These are phyloP conservation scores for Vandiemenella viatica DNA, from an alignment of 2,888 invertebrate species.

Conservation along the genomic window DNA sequence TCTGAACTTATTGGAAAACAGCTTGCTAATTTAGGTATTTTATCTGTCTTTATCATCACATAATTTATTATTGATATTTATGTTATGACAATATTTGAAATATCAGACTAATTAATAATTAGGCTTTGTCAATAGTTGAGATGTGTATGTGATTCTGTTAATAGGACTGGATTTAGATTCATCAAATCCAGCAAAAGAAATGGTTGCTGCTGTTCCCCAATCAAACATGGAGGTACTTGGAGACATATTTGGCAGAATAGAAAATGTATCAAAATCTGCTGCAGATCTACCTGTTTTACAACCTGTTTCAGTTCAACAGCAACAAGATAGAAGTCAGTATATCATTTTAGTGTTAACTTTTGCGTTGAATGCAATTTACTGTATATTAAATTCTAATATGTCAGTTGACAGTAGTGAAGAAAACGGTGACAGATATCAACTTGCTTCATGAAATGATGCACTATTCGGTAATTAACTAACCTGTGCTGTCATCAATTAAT, in stretches of 20 bases:
- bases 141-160: neutral
- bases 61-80: too few relatives aligned
- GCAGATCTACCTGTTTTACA: conserved; percentile 3
- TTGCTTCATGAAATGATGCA: too few relatives aligned
- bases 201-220: neutral
- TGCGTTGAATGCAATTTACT: too few relatives aligned
- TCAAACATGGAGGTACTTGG: conserved; percentile 14
- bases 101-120: neutral
- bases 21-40: conserved; percentile 10
- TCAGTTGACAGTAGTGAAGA: too few relatives aligned
- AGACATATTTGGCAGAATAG: conserved; percentile 14
- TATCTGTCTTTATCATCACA: too few relatives aligned
- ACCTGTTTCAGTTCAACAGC: conserved; percentile 5
- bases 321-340: too few relatives aligned
- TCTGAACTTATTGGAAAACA: conserved; percentile 8
- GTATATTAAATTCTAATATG: too few relatives aligned
- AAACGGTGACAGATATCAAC: too few relatives aligned
- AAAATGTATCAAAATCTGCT: neutral
- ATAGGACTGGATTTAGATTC: conserved; percentile 2
- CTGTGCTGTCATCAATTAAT: too few relatives aligned
- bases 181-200: neutral
- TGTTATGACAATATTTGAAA: neutral
- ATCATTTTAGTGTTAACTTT: too few relatives aligned
- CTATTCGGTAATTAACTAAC: too few relatives aligned
- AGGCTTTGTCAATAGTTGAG: neutral